A percentile compares a stretch with the other conserved stretches of the same genome.
These are phyloP conservation scores for Drosophila setosimentum DNA, from an alignment of 2,888 invertebrate genomes.

Conservation along the genomic window DNA sequence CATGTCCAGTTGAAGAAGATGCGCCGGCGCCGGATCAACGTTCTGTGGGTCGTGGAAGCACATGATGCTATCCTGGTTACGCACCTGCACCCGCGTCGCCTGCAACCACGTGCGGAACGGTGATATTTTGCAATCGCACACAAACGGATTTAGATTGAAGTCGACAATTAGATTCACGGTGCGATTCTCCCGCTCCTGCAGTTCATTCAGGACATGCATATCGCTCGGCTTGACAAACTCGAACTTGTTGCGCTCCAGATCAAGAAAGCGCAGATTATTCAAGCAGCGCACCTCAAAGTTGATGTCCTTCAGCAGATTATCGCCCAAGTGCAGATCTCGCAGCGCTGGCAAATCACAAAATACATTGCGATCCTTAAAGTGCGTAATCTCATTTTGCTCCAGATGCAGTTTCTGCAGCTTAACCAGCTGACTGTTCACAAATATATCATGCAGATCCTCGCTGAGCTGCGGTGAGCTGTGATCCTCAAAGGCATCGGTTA, in stretches of 20 bases:
- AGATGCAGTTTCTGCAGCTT: conserved; percentile 90
- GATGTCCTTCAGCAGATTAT: conserved; percentile 87
- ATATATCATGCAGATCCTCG: conserved; percentile 89
- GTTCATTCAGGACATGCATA: conserved; percentile 86
- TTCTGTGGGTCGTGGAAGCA: conserved; percentile 85
- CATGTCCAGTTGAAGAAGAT: conserved; percentile 80
- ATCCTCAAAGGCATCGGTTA: conserved; percentile 91
- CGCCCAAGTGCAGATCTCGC: conserved; percentile 89
- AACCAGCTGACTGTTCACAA: conserved; percentile 89
- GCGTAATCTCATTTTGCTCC: conserved; percentile 91
- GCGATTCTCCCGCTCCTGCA: conserved; percentile 85
- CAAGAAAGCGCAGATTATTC: conserved; percentile 88
- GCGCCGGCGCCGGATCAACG: conserved; percentile 76
- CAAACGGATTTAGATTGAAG: conserved; percentile 89
- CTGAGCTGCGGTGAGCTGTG: conserved; percentile 88
- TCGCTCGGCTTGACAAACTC: conserved; percentile 87
- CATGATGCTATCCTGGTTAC: conserved; percentile 86
- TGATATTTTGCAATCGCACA: conserved; percentile 89
- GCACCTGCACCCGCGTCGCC: conserved; percentile 87
- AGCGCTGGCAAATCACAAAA: conserved; percentile 90
- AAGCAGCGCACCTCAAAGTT: conserved; percentile 90
- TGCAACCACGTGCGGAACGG: conserved; percentile 88
- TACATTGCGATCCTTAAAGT: conserved; percentile 88
- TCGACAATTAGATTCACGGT: conserved; percentile 87
- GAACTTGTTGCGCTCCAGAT: conserved; percentile 89